Conservation (phyloP, 2,888 invertebrate genomes). For the Calliphora vomitoria region DNA sequence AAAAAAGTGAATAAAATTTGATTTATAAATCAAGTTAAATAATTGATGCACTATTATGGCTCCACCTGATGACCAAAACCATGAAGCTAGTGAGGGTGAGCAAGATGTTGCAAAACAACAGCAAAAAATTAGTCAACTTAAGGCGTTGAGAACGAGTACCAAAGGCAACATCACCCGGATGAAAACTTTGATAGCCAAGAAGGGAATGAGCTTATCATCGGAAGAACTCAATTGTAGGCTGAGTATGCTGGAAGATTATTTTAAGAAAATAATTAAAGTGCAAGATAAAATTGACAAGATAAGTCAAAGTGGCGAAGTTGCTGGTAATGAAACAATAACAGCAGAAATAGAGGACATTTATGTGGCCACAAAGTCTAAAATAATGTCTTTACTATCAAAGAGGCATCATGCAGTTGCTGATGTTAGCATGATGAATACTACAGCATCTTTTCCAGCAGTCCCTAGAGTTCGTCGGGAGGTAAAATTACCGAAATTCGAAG, state of each 20-base stretch:
- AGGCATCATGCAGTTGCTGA: conserved; percentile 21
- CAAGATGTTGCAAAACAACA: not conserved
- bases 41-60: not conserved
- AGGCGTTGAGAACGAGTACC: conserved; percentile 33
- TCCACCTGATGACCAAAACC: not conserved
- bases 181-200: conserved; percentile 60
- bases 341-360: conserved; percentile 42
- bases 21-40: not conserved
- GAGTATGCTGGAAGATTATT: conserved; percentile 71
- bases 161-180: conserved; percentile 67
- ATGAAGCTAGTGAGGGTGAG: not conserved
- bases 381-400: conserved; percentile 46
- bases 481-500: conserved; percentile 66
- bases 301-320: not conserved
- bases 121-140: conserved; percentile 24
- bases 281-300: conserved; percentile 66
- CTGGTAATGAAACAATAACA: not conserved
- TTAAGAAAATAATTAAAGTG: conserved; percentile 65
- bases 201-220: conserved; percentile 32
- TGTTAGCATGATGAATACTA: conserved; percentile 36
- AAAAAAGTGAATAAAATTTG: not conserved
- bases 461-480: conserved; percentile 63
- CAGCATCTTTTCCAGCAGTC: conserved; percentile 11
- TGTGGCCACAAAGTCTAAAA: conserved; percentile 60
- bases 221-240: conserved; percentile 72